phyloP scores from a whole-genome alignment of 2,797 vertebrate genomes.

The Aldrovandia affinis region DNA sequence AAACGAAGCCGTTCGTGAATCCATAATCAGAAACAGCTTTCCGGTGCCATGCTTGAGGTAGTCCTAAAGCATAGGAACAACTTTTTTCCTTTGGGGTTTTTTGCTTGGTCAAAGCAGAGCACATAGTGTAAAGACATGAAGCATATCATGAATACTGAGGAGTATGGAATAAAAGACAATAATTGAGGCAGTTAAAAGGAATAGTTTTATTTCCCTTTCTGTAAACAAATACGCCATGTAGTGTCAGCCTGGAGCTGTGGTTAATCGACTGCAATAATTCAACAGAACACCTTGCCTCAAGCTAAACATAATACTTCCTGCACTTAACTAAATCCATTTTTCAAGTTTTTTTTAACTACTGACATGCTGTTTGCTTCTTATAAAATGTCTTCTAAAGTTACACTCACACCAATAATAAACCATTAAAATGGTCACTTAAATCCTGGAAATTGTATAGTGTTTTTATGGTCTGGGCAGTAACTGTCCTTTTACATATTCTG shows the following conservation, averaged over 20 bases:
- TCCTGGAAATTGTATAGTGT: background rate
- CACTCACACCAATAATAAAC: conserved; percentile 41
- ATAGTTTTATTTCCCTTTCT: conserved; percentile 73
- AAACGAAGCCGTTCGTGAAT: conserved; percentile 67
- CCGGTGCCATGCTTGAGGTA: conserved; percentile 54
- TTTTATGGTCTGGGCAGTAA: background rate
- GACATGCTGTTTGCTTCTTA: conserved; percentile 51
- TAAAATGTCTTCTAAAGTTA: conserved; percentile 53
- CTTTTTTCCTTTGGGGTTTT: conserved; percentile 52
- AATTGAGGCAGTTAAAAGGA: conserved; percentile 67
- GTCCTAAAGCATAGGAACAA: conserved; percentile 43
- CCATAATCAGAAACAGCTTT: conserved; percentile 71
- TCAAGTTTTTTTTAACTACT: conserved; percentile 65
- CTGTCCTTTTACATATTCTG: background rate
- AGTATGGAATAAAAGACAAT: conserved; percentile 61
- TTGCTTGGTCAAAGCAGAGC: conserved; percentile 54
- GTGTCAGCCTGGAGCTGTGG: conserved; percentile 63
- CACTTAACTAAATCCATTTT: conserved; percentile 74
- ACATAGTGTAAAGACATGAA: conserved; percentile 57
- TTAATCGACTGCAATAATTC: conserved; percentile 72
- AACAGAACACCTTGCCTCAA: conserved; percentile 70
- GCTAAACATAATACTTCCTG: conserved; percentile 76
- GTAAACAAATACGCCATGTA: conserved; percentile 73
- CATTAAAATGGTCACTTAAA: conserved; percentile 33
- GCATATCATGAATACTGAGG: conserved; percentile 56